Base-by-base conservation (phyloP, 2,113 vertebrate genomes). In the Smithornis capensis region DNA sequence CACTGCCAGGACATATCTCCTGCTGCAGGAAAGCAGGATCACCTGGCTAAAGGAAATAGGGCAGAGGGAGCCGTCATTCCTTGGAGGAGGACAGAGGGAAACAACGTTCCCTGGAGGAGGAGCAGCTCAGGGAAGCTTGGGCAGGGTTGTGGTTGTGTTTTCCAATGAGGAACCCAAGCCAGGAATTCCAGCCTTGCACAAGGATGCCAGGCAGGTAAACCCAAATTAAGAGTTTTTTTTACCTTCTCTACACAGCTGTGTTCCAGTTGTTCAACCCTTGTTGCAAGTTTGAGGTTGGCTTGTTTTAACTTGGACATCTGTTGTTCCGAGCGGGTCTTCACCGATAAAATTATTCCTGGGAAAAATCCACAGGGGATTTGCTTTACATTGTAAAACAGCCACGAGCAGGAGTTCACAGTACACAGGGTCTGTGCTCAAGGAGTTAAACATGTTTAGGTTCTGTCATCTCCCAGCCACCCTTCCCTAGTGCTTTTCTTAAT, bases 321-420 rank as follows among this genome's bases (percentile, higher is more conserved):
- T 81, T 99, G 98, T 88, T 99, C 96, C 0, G 99, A 99, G 11
- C 98, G 98, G 7, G 97, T 99, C 97, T 99, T 99, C 38, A 99
- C 98, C 0, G 99, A 99, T 69, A 99, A 74, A 62, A 99, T 97
- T 15, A 99, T 98, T 27, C 99, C 99, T 99, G 96, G 94, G 69
- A 91, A 92, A 56, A 94, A 91, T 78, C 19, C 88, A 63, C 85
- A 86, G 80, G 11, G 56, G 94, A 25, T 86, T 80, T 8, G 3
- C 44, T 90, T 91, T n/a, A 83, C 59, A 35, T 3, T 23, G 90
- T 83, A 23, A 19, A 83, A 15, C 75, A 70, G 90, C 50, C 63
- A 12, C 19, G 1, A 73, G 68, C 62, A 45, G 68, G 29, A 82
- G 84, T 7, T 67, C 31, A 19, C 27, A 40, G 79, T 18, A 50